These are phyloP conservation scores for Thecophora atra DNA, from an alignment of 2,888 invertebrate genomes.

Conservation along the genomic window DNA sequence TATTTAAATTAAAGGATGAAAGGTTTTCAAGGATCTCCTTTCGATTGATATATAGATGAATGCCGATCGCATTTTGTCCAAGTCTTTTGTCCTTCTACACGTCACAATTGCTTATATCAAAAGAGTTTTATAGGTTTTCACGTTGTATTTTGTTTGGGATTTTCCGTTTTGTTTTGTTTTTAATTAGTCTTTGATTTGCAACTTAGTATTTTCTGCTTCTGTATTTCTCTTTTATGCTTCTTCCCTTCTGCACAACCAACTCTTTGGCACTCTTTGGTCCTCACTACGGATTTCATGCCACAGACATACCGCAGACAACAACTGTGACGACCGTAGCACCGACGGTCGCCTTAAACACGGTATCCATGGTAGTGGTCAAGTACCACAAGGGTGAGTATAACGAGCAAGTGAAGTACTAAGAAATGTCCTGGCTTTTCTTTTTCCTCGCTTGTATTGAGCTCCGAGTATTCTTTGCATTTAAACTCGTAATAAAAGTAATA, in stretches of 20 bases:
- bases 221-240: slow-evolving; percentile 8
- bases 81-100: too few species aligned
- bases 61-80: too few species aligned
- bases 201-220: not conserved
- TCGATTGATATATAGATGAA: too few species aligned
- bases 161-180: not conserved
- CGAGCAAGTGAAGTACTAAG: not conserved
- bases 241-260: not conserved
- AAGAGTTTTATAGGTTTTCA: too few species aligned
- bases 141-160: not conserved
- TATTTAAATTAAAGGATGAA: too few species aligned
- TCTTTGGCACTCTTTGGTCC: not conserved
- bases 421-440: not conserved
- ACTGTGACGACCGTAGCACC: slow-evolving; percentile 65
- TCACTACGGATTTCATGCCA: not conserved
- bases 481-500: not conserved
- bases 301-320: slow-evolving; percentile 66
- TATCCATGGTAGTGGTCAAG: slow-evolving; percentile 60
- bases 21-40: too few species aligned
- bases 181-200: not conserved
- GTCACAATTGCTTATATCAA: too few species aligned
- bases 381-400: slow-evolving; percentile 62
- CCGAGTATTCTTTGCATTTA: not conserved
- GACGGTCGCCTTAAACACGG: slow-evolving; percentile 62
- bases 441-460: not conserved